Conservation (phyloP, 2,113 vertebrate species). For the Sardina pilchardus region DNA sequence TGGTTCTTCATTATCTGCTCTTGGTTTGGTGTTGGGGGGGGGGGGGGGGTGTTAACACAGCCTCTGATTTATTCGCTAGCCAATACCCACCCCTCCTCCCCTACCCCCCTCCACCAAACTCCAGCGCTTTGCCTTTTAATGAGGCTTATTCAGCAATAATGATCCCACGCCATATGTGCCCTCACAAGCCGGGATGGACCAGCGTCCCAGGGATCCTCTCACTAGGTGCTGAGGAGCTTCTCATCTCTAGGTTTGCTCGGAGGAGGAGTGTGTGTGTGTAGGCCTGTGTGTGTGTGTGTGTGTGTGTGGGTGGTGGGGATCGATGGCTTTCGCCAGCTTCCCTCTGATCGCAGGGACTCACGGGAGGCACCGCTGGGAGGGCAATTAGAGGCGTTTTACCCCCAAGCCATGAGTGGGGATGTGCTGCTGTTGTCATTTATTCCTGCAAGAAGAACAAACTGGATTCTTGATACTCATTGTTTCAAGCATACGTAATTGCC, state of each 20-base stretch:
- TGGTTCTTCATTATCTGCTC: not conserved
- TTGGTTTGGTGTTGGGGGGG: not conserved
- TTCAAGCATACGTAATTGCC: not conserved
- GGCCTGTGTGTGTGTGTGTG: not conserved
- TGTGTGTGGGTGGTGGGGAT: not conserved
- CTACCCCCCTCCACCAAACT: not conserved
- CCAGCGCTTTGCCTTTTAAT: not conserved
- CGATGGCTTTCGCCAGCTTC: conserved; percentile 7
- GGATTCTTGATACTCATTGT: not conserved
- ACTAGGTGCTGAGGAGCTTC: not conserved
- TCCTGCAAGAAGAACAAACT: not conserved
- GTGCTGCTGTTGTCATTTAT: not conserved
- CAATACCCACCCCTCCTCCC: not conserved
- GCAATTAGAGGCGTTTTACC: not conserved
- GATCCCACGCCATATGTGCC: not conserved
- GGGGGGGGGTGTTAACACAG: not conserved
- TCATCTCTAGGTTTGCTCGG: not conserved
- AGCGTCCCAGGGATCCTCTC: not conserved
- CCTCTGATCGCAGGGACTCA: not conserved
- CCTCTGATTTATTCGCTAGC: not conserved
- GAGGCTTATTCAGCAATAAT: conserved; percentile 8
- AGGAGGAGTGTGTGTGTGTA: not conserved
- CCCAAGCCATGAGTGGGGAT: not conserved
- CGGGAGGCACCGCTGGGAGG: not conserved
- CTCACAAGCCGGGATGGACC: not conserved